Percentiles rank a stretch among this genome's conserved stretches.
Conservation (phyloP, 2,888 invertebrate species). For the Acrocera orbiculus region DNA sequence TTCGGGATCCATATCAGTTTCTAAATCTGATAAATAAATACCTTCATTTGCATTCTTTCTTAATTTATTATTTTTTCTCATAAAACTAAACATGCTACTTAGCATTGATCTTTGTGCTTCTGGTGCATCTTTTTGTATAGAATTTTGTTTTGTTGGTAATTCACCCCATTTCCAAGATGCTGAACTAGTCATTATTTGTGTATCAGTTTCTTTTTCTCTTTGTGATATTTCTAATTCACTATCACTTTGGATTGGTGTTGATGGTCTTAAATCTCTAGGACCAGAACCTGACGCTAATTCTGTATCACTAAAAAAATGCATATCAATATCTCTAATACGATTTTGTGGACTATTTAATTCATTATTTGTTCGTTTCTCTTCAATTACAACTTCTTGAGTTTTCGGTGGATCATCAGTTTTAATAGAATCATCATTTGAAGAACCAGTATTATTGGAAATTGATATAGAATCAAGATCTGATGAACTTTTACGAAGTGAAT, state of each 20-base stretch:
- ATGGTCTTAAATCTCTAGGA: constrained; percentile 44
- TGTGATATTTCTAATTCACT: constrained; percentile 68
- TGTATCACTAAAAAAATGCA: constrained; percentile 86
- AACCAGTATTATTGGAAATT: constrained; percentile 20
- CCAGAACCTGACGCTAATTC: constrained; percentile 51
- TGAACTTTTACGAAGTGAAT: constrained; percentile 51
- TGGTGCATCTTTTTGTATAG: constrained; percentile 18
- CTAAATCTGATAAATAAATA: constrained; percentile 82
- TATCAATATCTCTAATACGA: constrained; percentile 40
- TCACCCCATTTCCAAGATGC: constrained; percentile 82
- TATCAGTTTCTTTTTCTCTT: constrained; percentile 27
- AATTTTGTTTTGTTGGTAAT: constrained; percentile 37
- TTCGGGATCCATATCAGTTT: constrained; percentile 84
- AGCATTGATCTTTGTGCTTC: constrained; percentile 49
- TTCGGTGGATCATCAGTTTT: constrained; percentile 16
- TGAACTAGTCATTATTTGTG: constrained; percentile 18
- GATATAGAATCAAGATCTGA: constrained; percentile 20
- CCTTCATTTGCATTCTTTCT: constrained; percentile 43
- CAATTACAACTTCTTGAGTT: background rate
- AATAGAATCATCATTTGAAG: constrained; percentile 22
- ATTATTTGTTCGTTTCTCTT: background rate
- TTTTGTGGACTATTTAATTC: constrained; percentile 10
- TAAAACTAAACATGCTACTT: constrained; percentile 84
- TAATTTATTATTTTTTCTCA: constrained; percentile 53
- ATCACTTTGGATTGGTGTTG: constrained; percentile 82